Evolutionary conservation across 37 sponge, comb jelly and placozoan genomes (phyloP).

Genomic region (Ianthella basta): DNA sequence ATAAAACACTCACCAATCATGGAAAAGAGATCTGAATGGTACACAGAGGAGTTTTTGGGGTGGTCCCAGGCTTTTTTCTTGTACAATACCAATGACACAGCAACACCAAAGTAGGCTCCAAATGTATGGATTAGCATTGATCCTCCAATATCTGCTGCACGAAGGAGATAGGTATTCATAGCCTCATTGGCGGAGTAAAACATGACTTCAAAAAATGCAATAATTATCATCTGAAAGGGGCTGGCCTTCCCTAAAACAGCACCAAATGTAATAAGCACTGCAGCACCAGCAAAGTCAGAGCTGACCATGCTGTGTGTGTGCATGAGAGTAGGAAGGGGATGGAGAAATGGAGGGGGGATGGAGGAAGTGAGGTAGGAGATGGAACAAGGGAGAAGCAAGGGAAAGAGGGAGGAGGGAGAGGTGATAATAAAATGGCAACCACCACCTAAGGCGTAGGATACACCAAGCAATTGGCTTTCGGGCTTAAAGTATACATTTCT

Average conservation of each 20-base stretch:
- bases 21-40: slow-evolving; percentile 90
- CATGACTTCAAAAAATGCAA: slow-evolving; percentile 87
- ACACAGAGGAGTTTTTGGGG: slow-evolving; percentile 54
- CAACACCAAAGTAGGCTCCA: slow-evolving; percentile 96
- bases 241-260: slow-evolving; percentile 84
- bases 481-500: too few species aligned
- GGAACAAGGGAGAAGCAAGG: too few species aligned
- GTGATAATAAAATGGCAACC: too few species aligned
- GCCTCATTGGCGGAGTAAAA: slow-evolving; percentile 85
- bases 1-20: slow-evolving; percentile 81
- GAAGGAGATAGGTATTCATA: slow-evolving; percentile 52
- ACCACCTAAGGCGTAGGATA: too few species aligned
- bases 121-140: slow-evolving; percentile 93
- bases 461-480: too few species aligned
- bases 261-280: slow-evolving; percentile 93
- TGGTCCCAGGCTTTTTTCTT: slow-evolving; percentile 66
- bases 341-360: slow-evolving; percentile 23
- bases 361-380: background rate
- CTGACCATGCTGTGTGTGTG: slow-evolving; percentile 74
- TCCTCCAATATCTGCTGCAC: slow-evolving; percentile 92
- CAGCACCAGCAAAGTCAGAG: slow-evolving; percentile 90
- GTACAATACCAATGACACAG: slow-evolving; percentile 69
- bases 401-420: too few species aligned
- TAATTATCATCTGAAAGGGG: slow-evolving; percentile 82
- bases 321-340: too few species aligned